Percentiles rank a stretch among this genome's conserved stretches.
Evolutionary conservation across 2,797 vertebrate genomes (phyloP).

Genomic region (Arrhamphus sclerolepis): DNA sequence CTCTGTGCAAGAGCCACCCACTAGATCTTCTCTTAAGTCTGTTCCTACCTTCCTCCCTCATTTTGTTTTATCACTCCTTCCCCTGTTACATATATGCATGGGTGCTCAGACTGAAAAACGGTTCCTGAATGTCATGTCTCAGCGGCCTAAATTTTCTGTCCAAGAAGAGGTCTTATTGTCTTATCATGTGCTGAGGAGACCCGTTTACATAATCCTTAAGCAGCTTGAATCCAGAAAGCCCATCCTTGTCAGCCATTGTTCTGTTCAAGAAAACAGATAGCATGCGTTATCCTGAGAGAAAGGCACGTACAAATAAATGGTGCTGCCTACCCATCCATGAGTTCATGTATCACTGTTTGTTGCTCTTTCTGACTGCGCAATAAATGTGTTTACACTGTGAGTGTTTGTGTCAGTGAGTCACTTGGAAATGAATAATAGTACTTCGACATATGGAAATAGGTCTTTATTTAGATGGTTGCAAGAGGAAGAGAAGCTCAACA

Average conservation of each 20-base stretch:
- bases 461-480: constrained; percentile 52
- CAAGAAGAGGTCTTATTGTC: constrained; percentile 71
- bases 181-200: constrained; percentile 65
- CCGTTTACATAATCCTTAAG: constrained; percentile 74
- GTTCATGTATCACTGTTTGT: constrained; percentile 58
- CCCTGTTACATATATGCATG: constrained; percentile 41
- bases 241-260: constrained; percentile 73
- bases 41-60: constrained; percentile 6
- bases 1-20: constrained; percentile 33
- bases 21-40: no score
- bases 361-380: constrained; percentile 19
- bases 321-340: constrained; percentile 29
- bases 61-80: constrained; percentile 9
- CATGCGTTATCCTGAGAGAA: background rate
- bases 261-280: constrained; percentile 45
- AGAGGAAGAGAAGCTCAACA: constrained; percentile 40
- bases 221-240: constrained; percentile 70
- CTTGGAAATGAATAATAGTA: constrained; percentile 20
- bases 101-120: constrained; percentile 45
- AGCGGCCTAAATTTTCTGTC: constrained; percentile 54
- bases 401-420: constrained; percentile 17
- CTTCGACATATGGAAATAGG: constrained; percentile 33
- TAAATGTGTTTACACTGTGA: constrained; percentile 17
- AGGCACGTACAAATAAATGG: constrained; percentile 20
- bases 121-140: constrained; percentile 60